Evolutionary conservation across 2,113 vertebrate genomes (phyloP), one percentile per base, ranked within the genome.

Genomic region (Falcunculus frontatus): DNA sequence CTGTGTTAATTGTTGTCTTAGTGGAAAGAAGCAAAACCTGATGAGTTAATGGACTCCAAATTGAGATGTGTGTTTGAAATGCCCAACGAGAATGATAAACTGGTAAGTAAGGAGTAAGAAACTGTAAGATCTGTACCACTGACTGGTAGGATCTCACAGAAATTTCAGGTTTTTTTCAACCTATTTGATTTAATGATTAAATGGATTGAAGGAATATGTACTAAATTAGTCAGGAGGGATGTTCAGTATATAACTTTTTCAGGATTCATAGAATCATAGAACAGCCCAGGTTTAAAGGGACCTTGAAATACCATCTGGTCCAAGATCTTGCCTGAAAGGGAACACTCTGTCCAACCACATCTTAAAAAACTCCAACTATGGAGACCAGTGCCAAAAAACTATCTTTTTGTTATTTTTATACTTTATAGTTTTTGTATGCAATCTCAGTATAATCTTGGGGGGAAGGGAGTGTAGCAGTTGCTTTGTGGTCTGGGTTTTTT

Each of bases 21-120:
- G 99, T 99, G 99, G 99, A 99, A 99, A 98, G 99, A 99, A 84
- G 99, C 99, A 41, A 99, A 99, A 97, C 98, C 99, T 13, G 99
- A 99, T 94, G 99, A 99, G 93, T 98, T 99, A 96, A 99, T 99
- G 99, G 99, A 99, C 97, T 99, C 99, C 98, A 99, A 99, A 97
- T 98, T 99, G 98, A 99, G 99, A 99, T 99, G 99, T 53, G 98
- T 99, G 91, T 99, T 99, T 90, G 99, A 99, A 97, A 98, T 99
- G 98, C 99, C 99, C 93, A 98, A 98, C 19, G 99, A 99, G 98
- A 99, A 99, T 79, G 99, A 99, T 98, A 99, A 99, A 98, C 96
- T 98, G 99, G 99, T 99, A 98, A 99, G 99, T 98, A 95, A 68
- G 68, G 37, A 77, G 29, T 57, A 72, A 55, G 39, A 68, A 83